A percentile compares a stretch with the other conserved stretches of the same genome.
Evolutionary conservation across 2,888 invertebrate species (phyloP).

Genomic region (Patella pellucida): DNA sequence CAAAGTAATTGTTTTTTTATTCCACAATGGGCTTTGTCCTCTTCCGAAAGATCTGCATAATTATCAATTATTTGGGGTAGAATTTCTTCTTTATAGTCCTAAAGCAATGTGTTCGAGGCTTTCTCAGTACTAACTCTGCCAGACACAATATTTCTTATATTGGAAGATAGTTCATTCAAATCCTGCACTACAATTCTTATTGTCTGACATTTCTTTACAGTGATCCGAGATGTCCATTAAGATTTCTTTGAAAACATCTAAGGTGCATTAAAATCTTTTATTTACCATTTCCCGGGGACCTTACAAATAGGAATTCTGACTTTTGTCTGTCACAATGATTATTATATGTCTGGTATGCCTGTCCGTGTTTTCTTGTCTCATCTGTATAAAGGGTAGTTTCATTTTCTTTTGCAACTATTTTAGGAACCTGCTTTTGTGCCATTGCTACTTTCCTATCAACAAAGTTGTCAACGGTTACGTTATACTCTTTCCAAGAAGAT

Average conservation of each 20-base stretch:
- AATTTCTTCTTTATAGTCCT: conserved; percentile 30
- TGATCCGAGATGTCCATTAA: conserved; percentile 20
- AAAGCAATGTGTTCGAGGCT: conserved; percentile 32
- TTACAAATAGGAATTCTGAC: conserved; percentile 20
- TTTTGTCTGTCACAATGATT: conserved; percentile 17
- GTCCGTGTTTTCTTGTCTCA: conserved; percentile 30
- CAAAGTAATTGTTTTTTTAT: conserved; percentile 41
- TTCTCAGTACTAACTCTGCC: conserved; percentile 14
- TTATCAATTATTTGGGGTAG: conserved; percentile 31
- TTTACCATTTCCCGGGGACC: conserved; percentile 29
- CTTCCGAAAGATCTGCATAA: conserved; percentile 29
- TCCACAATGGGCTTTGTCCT: conserved; percentile 28
- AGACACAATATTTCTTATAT: conserved; percentile 15
- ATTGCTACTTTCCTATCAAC: conserved; percentile 18
- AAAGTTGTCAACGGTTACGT: conserved; percentile 22
- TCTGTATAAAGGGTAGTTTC: conserved; percentile 31
- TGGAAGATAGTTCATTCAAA: conserved; percentile 1
- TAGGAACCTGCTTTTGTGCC: conserved; percentile 5
- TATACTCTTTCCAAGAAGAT: conserved; percentile 8
- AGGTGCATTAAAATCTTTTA: conserved; percentile 22
- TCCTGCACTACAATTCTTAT: not conserved
- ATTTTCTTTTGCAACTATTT: conserved; percentile 8
- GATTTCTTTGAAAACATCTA: conserved; percentile 27
- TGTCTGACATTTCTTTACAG: not conserved
- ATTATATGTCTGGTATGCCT: conserved; percentile 23